phyloP scores from a whole-genome alignment of 2,888 invertebrate genomes.

The Chromoteleia sp. region DNA sequence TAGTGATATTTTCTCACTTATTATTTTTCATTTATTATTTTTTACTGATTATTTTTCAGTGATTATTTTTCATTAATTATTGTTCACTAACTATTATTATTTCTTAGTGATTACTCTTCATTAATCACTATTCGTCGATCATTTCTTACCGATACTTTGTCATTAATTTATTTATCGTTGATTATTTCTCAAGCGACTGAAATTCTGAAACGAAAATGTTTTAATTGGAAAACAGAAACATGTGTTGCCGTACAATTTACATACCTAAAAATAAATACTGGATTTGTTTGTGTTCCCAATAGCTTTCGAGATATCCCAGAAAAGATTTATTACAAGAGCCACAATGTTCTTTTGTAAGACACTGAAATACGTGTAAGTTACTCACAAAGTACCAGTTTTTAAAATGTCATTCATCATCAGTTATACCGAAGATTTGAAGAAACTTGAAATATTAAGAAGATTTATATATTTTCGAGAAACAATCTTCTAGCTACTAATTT shows the following conservation, averaged over 20 bases:
- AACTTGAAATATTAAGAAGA: constrained; percentile 39
- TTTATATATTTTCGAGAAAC: constrained; percentile 44
- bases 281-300: constrained; percentile 48
- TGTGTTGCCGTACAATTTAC: constrained; percentile 25
- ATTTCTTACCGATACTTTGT: too few relatives aligned
- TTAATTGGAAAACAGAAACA: constrained; percentile 6
- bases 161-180: too few relatives aligned
- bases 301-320: constrained; percentile 40
- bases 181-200: too few relatives aligned
- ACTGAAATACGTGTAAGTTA: constrained; percentile 53
- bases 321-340: constrained; percentile 46
- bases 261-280: constrained; percentile 43
- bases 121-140: background rate
- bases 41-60: too few relatives aligned
- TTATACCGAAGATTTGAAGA: constrained; percentile 44
- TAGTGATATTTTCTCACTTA: too few relatives aligned
- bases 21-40: too few relatives aligned
- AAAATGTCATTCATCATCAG: constrained; percentile 51
- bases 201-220: too few relatives aligned
- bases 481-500: constrained; percentile 25
- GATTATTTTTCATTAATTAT: too few relatives aligned
- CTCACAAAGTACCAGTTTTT: constrained; percentile 54
- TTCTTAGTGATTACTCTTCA: too few relatives aligned
- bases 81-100: too few relatives aligned
- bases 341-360: constrained; percentile 58